Percentiles rank a stretch among this genome's conserved stretches.
Evolutionary conservation across 2,797 vertebrate genomes (phyloP).

Genomic region (Diplodus sargus): DNA sequence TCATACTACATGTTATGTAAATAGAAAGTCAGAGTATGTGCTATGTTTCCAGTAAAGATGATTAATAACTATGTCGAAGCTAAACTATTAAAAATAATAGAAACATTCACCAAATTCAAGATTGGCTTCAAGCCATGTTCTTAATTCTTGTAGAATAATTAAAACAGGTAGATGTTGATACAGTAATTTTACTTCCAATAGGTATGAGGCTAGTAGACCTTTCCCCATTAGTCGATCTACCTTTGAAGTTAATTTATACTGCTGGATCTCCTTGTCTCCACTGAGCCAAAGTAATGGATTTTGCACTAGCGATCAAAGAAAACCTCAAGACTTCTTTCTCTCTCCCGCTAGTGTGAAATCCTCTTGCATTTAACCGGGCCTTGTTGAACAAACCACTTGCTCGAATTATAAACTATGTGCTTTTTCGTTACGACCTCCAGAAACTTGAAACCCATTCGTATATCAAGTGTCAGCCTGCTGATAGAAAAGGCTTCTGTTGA

Average conservation of each 20-base stretch:
- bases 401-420: constrained; percentile 40
- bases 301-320: constrained; percentile 74
- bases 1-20: neutral
- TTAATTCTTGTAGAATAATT: constrained; percentile 48
- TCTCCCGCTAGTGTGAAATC: constrained; percentile 60
- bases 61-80: constrained; percentile 17
- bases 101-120: constrained; percentile 45
- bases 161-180: constrained; percentile 38
- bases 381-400: constrained; percentile 65
- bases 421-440: constrained; percentile 33
- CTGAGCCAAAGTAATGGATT: constrained; percentile 73
- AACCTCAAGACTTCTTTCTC: constrained; percentile 45
- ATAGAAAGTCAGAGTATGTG: neutral
- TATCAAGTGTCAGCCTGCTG: constrained; percentile 13
- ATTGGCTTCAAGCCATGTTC: constrained; percentile 36
- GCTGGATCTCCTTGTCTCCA: constrained; percentile 72
- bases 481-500: constrained; percentile 15
- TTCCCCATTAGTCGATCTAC: constrained; percentile 61
- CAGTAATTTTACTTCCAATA: constrained; percentile 45
- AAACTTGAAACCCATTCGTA: constrained; percentile 8
- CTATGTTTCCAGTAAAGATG: neutral
- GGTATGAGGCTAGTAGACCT: constrained; percentile 34
- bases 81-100: constrained; percentile 43
- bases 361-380: constrained; percentile 56
- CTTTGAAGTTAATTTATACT: constrained; percentile 80